phyloP scores from a whole-genome alignment of 2,797 vertebrate genomes.

The Etheostoma perlongum region DNA sequence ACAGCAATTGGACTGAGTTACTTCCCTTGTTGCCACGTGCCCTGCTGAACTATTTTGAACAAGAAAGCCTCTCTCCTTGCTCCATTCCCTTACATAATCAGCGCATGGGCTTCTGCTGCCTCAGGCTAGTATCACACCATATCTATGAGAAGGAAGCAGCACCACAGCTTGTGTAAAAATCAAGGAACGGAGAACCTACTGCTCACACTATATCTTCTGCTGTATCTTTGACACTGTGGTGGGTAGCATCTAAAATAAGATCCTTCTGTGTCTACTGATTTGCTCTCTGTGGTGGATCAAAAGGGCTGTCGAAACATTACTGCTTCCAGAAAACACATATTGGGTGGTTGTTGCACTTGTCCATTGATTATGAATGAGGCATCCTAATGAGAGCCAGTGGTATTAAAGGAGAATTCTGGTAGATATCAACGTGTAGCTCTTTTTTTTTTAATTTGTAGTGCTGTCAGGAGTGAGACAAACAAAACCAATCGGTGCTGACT shows the following conservation, averaged over 20 bases:
- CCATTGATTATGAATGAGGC: neutral
- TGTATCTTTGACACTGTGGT: constrained; percentile 29
- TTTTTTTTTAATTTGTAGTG: no score
- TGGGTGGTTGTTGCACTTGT: constrained; percentile 17
- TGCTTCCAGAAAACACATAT: neutral
- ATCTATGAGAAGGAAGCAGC: constrained; percentile 35
- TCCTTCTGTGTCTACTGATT: constrained; percentile 8
- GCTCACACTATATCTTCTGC: constrained; percentile 6
- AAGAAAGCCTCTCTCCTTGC: constrained; percentile 28
- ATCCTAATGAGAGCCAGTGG: constrained; percentile 2
- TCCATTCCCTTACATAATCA: constrained; percentile 20
- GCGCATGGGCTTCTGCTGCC: constrained; percentile 50
- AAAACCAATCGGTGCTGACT: no score
- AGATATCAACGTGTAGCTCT: no score
- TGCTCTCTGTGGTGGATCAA: constrained; percentile 34
- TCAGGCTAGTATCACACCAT: constrained; percentile 28
- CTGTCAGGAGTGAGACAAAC: no score
- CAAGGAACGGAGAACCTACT: constrained; percentile 14
- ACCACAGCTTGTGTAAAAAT: constrained; percentile 30
- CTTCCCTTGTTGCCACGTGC: constrained; percentile 31
- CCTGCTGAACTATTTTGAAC: constrained; percentile 47
- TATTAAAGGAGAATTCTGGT: neutral
- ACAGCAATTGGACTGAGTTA: constrained; percentile 49
- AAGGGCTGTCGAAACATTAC: constrained; percentile 20
- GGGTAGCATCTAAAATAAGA: constrained; percentile 7